Base-by-base conservation (phyloP, 64 coral and sea anemone genomes). In the Dendronephthya gigantea region DNA sequence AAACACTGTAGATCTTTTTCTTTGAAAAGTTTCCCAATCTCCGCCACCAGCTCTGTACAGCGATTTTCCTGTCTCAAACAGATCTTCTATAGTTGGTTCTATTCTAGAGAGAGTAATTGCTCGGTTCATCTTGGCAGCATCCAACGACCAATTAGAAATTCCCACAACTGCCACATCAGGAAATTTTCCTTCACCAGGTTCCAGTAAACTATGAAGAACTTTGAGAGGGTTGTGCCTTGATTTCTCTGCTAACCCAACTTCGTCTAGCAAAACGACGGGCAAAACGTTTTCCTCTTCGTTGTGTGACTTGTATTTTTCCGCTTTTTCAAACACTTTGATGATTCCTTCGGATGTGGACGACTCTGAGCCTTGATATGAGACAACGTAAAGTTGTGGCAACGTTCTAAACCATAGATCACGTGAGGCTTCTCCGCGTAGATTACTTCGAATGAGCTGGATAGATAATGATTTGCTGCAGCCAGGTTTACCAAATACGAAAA, bases 71-170 rank as follows among this genome's bases (percentile, higher is more conserved):
- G 90, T 92, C 55, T 92, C 65, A n/a, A 45, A 88, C 68, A 92
- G 87, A 75, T 92, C 90, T 0, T 92, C 86, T 48, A 68, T 27
- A 35, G 84, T 86, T 55, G 90, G 90, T 22, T 92, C 86, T 9
- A 86, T 86, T 59, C 90, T 62, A 11, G 90, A 92, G 1, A 92
- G 68, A 84, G 88, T 86, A 29, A 92, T 66, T 15, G 90, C 90
- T 30, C 90, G 56, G 83, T 92, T 92, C 90, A 92, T 92, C 82
- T 92, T 92, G 9, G 90, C 90, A 38, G 90, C 86, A 58, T 92
- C 90, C 8, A 92, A 74, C 22, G 86, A 76, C 90, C 90, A 92
- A 83, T 92, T 92, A 15, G 90, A 92, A 83, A 92, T 88, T 32
- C 90, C 90, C 13, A 92, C 90, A 0, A 92, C 90, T 22, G 86